A percentile compares a stretch with the other conserved stretches of the same genome.
These are phyloP conservation scores for Pollenia amentaria DNA, from an alignment of 2,888 invertebrate species.

Conservation along the genomic window DNA sequence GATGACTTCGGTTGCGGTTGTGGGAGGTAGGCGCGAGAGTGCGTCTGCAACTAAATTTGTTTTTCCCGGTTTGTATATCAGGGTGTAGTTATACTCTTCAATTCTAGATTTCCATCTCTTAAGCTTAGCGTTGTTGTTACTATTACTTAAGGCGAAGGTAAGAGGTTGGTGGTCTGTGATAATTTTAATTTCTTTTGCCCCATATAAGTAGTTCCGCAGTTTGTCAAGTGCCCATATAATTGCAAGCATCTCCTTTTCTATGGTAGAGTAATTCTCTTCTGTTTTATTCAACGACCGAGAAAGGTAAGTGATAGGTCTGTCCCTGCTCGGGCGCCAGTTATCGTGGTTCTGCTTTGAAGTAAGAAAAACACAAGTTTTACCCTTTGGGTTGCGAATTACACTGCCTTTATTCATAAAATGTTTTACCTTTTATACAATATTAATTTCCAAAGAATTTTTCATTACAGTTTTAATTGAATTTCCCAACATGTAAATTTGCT, in stretches of 20 bases:
- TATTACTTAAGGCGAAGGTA: slow-evolving; percentile 40
- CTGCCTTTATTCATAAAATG: too few species aligned
- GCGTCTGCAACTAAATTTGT: slow-evolving; percentile 69
- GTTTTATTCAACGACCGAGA: slow-evolving; percentile 53
- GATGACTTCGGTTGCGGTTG: not conserved
- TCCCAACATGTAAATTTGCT: too few species aligned
- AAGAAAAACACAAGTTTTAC: too few species aligned
- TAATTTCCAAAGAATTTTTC: too few species aligned
- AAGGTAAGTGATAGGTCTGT: slow-evolving; percentile 58
- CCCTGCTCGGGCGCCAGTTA: too few species aligned
- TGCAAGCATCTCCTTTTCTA: slow-evolving; percentile 64
- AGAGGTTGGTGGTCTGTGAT: slow-evolving; percentile 61
- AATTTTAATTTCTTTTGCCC: slow-evolving; percentile 46
- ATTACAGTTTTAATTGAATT: too few species aligned
- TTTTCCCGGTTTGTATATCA: slow-evolving; percentile 62
- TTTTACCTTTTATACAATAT: too few species aligned
- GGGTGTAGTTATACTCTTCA: slow-evolving; percentile 69
- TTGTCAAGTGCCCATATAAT: slow-evolving; percentile 54
- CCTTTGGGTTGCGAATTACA: too few species aligned
- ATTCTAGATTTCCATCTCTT: slow-evolving; percentile 65
- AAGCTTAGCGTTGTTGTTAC: slow-evolving; percentile 44
- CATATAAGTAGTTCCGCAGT: slow-evolving; percentile 51
- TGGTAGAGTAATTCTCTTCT: slow-evolving; percentile 59
- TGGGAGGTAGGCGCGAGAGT: slow-evolving; percentile 45
- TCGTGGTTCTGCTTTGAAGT: too few species aligned